phyloP scores from a whole-genome alignment of 1,140 invertebrate species.

The Tetramorium alpestre region DNA sequence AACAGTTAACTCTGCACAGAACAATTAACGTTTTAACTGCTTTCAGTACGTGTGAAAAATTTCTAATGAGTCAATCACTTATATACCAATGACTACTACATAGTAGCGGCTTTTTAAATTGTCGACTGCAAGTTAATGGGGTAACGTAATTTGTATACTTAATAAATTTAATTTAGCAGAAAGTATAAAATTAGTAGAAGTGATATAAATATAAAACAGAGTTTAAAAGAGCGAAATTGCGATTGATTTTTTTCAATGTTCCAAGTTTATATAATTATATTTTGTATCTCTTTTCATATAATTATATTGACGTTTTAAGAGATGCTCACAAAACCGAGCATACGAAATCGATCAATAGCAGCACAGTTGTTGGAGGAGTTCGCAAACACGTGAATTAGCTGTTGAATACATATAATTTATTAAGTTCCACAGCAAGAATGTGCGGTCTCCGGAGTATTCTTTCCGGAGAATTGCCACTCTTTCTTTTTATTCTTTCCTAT shows the following conservation, averaged over 20 bases:
- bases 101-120: not conserved
- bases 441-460: not conserved
- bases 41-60: conserved; percentile 34
- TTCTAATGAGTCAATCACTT: not conserved
- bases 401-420: conserved; percentile 35
- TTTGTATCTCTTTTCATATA: no score
- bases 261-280: not conserved
- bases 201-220: not conserved
- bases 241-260: no score
- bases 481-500: not conserved
- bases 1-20: not conserved
- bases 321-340: no score
- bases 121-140: not conserved
- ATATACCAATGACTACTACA: not conserved
- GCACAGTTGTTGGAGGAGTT: not conserved
- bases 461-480: not conserved
- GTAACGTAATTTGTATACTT: not conserved
- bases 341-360: no score
- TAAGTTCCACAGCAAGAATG: not conserved
- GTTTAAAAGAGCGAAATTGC: not conserved
- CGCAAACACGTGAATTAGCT: conserved; percentile 28
- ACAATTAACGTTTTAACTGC: conserved; percentile 47
- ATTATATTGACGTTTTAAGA: no score
- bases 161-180: not conserved
- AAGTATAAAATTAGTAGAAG: not conserved